Evolutionary conservation across 2,113 vertebrate genomes (phyloP), one percentile per base, ranked within the genome.

Genomic region (Ahaetulla prasina): DNA sequence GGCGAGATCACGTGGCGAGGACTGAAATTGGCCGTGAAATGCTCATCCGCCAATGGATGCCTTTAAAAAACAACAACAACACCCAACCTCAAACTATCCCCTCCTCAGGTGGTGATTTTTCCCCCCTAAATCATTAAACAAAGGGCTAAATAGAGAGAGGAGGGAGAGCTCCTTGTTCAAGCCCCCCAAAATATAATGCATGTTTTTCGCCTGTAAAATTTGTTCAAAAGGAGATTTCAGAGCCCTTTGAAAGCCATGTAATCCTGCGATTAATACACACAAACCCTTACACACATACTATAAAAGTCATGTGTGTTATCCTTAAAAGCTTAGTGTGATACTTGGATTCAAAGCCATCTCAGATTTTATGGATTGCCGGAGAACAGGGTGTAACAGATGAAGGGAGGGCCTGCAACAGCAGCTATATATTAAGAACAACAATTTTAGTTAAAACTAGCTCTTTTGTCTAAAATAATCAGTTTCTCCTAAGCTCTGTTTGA

Each of bases 21-120:
- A 97, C 98, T 99, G 99, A 99, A 99, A 99, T 99, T 99, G 98
- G 98, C 98, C 98, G 98, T 99, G 99, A 99, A 99, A 98, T 98
- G 98, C 98, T 98, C 95, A 98, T 97, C 97, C 98, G 98, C 97
- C 96, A 97, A 98, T 97, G 98, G 97, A 97, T 96, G 97, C 94
- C 96, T 97, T 96, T 88, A 45, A 43, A 39, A 55, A 22, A 35
- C 6, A 18, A 89, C 96, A 96, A 95, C 96, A 96, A 94, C 18
- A 60, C 23, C 45, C 85, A 47, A 14, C 5, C 85, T 9, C 74
- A 90, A 84, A 39, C 88, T 1, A 39, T 43, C 30, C 30, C 88
- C 16, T 85, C 47, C 80, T 49, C 43, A 86, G 47, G 27, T 16
- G 16, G 30, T 10, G 12, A 54, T 88, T 53, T 52, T 39, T 54